phyloP scores from a whole-genome alignment of 2,888 invertebrate species.

The Danaus chrysippus region DNA sequence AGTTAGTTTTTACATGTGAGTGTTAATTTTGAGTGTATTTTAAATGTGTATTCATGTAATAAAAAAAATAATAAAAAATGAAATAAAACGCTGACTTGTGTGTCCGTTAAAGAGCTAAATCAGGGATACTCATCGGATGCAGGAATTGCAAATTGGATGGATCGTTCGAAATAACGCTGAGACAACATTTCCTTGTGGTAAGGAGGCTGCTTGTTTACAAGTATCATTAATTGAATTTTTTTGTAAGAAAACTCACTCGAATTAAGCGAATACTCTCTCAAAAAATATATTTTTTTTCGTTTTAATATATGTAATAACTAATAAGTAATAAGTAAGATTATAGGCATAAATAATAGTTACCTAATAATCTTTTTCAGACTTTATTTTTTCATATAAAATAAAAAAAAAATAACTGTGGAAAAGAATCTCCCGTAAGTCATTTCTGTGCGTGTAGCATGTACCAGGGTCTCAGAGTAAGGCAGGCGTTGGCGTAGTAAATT shows the following conservation, averaged over 20 bases:
- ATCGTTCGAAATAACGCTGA: conserved; percentile 22
- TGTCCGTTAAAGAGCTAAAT: conserved; percentile 13
- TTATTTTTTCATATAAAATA: background rate
- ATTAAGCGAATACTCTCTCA: background rate
- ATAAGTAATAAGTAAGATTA: too few species aligned
- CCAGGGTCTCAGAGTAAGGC: conserved; percentile 42
- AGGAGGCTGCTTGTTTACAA: conserved; percentile 11
- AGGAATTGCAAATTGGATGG: conserved; percentile 24
- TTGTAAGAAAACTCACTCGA: background rate
- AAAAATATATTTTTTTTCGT: too few species aligned
- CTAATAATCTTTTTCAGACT: too few species aligned
- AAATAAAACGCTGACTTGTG: conserved; percentile 5
- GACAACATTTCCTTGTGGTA: conserved; percentile 10
- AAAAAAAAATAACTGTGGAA: conserved; percentile 4
- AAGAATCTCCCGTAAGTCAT: conserved; percentile 27
- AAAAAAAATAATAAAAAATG: background rate
- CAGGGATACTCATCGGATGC: conserved; percentile 23
- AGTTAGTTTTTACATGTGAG: background rate
- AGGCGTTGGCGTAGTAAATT: conserved; percentile 58
- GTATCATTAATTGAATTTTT: conserved; percentile 7
- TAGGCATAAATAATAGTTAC: too few species aligned
- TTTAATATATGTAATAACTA: too few species aligned
- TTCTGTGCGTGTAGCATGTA: conserved; percentile 33
- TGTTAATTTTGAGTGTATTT: background rate
- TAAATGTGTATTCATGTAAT: background rate